These are phyloP conservation scores for Baronia brevicornis DNA, from an alignment of 2,888 invertebrate species.

Conservation along the genomic window DNA sequence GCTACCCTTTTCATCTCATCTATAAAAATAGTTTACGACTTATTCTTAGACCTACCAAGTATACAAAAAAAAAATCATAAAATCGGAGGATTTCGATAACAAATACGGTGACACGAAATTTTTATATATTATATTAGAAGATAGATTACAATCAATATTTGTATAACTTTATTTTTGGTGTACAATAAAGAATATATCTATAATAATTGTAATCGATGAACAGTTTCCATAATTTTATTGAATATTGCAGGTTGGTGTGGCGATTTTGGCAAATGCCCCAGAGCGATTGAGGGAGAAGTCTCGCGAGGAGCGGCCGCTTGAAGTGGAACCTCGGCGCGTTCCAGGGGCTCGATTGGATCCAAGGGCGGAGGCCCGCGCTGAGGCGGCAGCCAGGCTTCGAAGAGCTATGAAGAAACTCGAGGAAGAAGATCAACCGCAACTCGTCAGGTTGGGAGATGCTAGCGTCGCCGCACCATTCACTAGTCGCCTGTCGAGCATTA, in stretches of 20 bases:
- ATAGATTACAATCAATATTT: not conserved
- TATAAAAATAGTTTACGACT: no score
- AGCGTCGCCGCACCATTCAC: conserved; percentile 99
- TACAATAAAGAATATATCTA: not conserved
- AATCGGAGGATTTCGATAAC: no score
- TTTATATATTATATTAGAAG: not conserved
- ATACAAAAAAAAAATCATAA: no score
- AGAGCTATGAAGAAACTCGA: conserved; percentile 89
- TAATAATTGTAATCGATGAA: not conserved
- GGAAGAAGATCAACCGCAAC: conserved; percentile 88
- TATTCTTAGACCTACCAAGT: no score
- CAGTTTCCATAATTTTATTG: not conserved
- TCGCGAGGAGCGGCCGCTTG: conserved; percentile 77
- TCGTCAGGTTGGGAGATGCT: conserved; percentile 98
- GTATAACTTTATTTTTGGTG: no score
- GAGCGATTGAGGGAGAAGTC: conserved; percentile 69
- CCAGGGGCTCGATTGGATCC: conserved; percentile 24
- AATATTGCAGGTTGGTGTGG: conserved; percentile 82
- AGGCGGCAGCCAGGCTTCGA: conserved; percentile 71
- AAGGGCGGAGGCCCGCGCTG: conserved; percentile 47
- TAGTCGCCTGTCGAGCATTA: conserved; percentile 95
- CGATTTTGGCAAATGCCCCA: conserved; percentile 86
- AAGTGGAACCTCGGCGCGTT: conserved; percentile 73
- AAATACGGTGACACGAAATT: not conserved
- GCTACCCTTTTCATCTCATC: no score